phyloP scores from a whole-genome alignment of 2,797 vertebrate genomes.

The Jordanella pulchra region DNA sequence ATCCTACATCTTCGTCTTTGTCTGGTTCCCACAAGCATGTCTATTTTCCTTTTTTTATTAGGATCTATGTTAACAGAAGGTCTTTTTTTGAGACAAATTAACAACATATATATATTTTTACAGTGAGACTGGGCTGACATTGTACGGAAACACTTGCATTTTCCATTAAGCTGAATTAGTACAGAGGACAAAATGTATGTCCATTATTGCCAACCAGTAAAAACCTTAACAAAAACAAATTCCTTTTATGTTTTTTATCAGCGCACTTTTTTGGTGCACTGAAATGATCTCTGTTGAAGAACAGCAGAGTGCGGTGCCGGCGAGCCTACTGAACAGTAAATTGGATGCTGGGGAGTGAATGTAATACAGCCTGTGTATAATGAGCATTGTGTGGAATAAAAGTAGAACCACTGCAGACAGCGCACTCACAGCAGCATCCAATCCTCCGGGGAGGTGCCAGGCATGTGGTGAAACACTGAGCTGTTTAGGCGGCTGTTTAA shows the following conservation, averaged over 20 bases:
- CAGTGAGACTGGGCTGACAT: not conserved
- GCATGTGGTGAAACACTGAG: conserved; percentile 59
- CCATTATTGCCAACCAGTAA: conserved; percentile 17
- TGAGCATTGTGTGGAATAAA: conserved; percentile 41
- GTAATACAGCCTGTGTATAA: conserved; percentile 46
- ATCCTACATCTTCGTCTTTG: not conserved
- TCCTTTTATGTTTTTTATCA: conserved; percentile 29
- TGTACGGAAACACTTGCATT: conserved; percentile 20
- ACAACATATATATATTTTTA: not conserved
- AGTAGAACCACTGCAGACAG: conserved; percentile 57
- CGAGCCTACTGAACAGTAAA: conserved; percentile 29
- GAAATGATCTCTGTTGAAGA: conserved; percentile 36
- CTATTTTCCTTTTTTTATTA: not conserved
- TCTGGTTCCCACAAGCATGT: not conserved
- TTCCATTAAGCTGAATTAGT: conserved; percentile 40
- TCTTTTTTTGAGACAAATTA: conserved; percentile 9
- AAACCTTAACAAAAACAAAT: conserved; percentile 20
- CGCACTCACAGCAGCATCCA: conserved; percentile 39
- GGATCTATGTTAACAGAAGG: not conserved
- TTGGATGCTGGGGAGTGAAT: conserved; percentile 51
- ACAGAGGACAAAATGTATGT: conserved; percentile 9
- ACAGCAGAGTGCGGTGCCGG: conserved; percentile 13
- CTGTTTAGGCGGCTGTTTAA: conserved; percentile 76
- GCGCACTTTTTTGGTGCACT: conserved; percentile 23
- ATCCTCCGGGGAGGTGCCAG: conserved; percentile 48